Percentiles rank a stretch among this genome's conserved stretches.
Conservation (phyloP, 2,888 invertebrate genomes). For the Caenorhabditis sp. region DNA sequence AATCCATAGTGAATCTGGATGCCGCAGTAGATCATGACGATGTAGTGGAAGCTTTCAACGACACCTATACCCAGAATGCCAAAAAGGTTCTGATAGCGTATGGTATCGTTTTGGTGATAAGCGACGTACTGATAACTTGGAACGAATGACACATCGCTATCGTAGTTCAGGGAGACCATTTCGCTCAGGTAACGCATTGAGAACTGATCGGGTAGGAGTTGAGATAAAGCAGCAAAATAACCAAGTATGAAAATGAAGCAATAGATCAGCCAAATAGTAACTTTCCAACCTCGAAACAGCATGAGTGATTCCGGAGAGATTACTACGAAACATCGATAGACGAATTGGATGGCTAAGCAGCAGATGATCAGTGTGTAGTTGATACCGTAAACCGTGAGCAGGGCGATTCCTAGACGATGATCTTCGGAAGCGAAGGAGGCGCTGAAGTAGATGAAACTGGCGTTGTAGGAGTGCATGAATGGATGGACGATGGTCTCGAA, state of each 20-base stretch:
- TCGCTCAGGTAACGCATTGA: background rate
- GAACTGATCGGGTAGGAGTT: background rate
- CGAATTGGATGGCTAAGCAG: background rate
- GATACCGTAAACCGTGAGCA: background rate
- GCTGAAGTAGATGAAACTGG: background rate
- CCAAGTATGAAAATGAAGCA: background rate
- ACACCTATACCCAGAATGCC: no score
- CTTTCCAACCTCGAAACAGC: background rate
- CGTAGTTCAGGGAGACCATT: background rate
- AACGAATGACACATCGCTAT: background rate
- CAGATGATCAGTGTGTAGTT: background rate
- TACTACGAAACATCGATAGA: slow-evolving; percentile 3
- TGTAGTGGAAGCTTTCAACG: background rate
- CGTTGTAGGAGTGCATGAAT: background rate
- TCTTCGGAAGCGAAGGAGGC: background rate
- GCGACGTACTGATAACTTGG: background rate
- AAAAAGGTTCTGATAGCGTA: no score
- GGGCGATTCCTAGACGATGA: background rate
- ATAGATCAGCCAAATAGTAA: background rate
- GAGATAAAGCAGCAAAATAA: background rate
- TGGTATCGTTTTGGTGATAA: no score
- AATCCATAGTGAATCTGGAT: background rate
- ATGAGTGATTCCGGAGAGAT: background rate
- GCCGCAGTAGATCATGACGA: background rate
- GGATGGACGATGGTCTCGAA: background rate